Evolutionary conservation across 2,797 vertebrate species (phyloP), one percentile per base, ranked within the genome.

Genomic region (Sciurus vulgaris): DNA sequence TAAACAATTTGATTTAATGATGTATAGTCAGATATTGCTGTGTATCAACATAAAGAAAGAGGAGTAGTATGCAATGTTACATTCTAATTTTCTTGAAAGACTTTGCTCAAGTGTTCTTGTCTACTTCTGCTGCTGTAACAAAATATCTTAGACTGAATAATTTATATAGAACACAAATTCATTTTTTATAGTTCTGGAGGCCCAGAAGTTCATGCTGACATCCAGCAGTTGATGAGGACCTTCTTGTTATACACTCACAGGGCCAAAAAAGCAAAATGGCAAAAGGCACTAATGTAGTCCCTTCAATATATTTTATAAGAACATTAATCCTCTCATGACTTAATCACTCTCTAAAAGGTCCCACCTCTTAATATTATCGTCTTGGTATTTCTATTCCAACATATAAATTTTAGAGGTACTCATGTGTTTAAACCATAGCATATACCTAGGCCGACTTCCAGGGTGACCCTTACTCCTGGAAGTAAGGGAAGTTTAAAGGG

Each of bases 1-100:
- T 51, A 28, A 91, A 69, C 86, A 33, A 69, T 18, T 94, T 82
- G 15, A 91, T 59, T 74, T 41, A 91, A 91, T 63, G 82, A 20
- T n/a, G 63, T 69, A 1, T 11, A 73, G 28, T 78, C 47, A 77
- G 9, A 33, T 82, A 20, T 3, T 78, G 2, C 51, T 56, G 14
- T 63, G 14, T 63, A 38, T 38, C 38, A 38, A 38, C 10, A 81
- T 26, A 17, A 1, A 86, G 30, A 82, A 88, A 63, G 26, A 77
- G 5, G 4, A 78, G 9, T 28, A 41, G 35, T 41, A 47, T 18
- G 20, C 7, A 54, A 24, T 2, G 20, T 86, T 74, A 20, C 18
- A 76, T 94, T 61, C 59, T 78, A 74, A n/a, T 51, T 3, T 77
- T 93, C 65, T 82, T 51, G n/a, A 83, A 82, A 15, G 33, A 56